These are phyloP conservation scores for Ctenoplectra terminalis DNA, from an alignment of 1,140 invertebrate species.

Conservation along the genomic window DNA sequence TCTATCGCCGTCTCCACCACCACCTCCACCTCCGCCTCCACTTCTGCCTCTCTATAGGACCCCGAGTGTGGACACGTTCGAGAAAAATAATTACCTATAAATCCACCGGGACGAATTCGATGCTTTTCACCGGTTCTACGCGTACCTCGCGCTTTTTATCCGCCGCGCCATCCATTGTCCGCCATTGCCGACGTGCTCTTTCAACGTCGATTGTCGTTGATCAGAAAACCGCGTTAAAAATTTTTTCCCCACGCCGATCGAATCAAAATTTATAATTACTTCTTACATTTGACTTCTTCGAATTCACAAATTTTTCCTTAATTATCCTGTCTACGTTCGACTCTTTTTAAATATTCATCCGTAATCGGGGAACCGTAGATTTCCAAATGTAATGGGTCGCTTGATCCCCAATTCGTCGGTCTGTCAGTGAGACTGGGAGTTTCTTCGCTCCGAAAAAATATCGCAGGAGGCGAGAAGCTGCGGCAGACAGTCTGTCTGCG, in stretches of 20 bases:
- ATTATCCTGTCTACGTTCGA: neutral
- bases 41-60: neutral
- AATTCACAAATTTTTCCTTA: neutral
- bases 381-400: constrained; percentile 4
- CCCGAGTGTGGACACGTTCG: constrained; percentile 37
- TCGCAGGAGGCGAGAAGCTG: constrained; percentile 23
- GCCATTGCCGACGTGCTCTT: neutral
- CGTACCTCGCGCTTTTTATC: constrained; percentile 26
- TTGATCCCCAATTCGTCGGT: constrained; percentile 17
- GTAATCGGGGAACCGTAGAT: neutral
- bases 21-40: neutral
- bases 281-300: neutral
- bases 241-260: neutral
- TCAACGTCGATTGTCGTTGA: constrained; percentile 52
- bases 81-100: constrained; percentile 81
- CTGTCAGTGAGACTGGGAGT: neutral
- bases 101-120: constrained; percentile 69
- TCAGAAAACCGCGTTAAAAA: constrained; percentile 33
- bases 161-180: constrained; percentile 48
- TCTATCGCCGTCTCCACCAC: neutral
- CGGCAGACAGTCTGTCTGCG: constrained; percentile 65
- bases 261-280: neutral
- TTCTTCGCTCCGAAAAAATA: constrained; percentile 13
- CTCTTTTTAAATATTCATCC: neutral
- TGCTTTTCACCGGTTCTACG: constrained; percentile 36